Evolutionary conservation across 1,140 invertebrate species (phyloP).

Genomic region (Leguminivora glycinivorella): DNA sequence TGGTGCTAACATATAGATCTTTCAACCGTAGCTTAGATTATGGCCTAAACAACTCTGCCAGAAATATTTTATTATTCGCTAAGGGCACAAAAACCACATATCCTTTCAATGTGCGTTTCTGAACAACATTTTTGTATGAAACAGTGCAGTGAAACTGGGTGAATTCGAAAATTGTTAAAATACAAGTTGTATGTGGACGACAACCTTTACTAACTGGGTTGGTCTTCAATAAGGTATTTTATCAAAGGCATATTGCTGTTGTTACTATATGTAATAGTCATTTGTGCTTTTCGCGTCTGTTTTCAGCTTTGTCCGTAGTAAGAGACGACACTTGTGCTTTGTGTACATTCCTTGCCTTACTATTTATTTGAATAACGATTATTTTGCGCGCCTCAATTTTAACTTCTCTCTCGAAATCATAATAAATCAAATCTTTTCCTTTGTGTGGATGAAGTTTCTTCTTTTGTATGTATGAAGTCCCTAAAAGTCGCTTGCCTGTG

Average conservation of each 20-base stretch:
- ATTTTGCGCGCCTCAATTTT: not conserved
- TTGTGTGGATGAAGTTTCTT: not conserved
- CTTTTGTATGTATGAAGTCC: constrained; percentile 21
- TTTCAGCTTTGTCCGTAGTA: too few species aligned
- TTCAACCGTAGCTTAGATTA: not conserved
- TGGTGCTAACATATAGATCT: not conserved
- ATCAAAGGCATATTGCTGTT: too few species aligned
- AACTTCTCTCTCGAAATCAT: not conserved
- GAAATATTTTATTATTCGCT: not conserved
- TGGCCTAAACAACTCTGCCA: not conserved
- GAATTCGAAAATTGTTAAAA: too few species aligned
- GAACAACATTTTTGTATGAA: too few species aligned
- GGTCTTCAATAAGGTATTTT: too few species aligned
- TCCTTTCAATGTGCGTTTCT: not conserved
- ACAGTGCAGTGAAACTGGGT: too few species aligned
- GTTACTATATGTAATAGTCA: too few species aligned
- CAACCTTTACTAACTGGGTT: too few species aligned
- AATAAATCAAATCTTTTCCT: not conserved
- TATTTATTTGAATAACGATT: not conserved
- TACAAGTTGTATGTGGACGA: too few species aligned
- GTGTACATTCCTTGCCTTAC: not conserved
- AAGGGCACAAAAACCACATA: not conserved
- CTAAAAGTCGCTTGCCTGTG: constrained; percentile 32
- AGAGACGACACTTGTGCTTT: not conserved
- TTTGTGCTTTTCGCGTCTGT: too few species aligned